Base-by-base conservation (phyloP, 2,797 vertebrate species). In the Distichodus sexfasciatus region DNA sequence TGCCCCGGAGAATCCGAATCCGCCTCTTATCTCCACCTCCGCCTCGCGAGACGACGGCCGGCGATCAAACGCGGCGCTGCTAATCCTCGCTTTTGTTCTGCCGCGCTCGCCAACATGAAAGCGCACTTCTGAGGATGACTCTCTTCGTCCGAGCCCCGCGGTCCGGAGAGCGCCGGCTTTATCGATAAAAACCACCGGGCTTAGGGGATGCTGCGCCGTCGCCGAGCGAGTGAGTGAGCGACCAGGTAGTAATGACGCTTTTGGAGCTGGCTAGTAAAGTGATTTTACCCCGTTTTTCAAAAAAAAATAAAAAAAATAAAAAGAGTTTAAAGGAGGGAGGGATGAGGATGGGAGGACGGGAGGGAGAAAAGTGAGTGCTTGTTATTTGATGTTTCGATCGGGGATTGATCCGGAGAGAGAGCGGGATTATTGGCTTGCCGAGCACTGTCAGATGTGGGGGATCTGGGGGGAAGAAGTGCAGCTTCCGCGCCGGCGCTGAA, bases 341-440 rank as follows among this genome's bases (percentile, higher is more conserved):
- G 48, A 55, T 50, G 79, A 81, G 81, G 80, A 66, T 74, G 66
- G 58, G 65, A 72, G 47, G 71, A 62, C n/a, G 53, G 47, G 44
- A 82, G 91, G 91, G 92, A 93, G 90, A 91, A 93, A 90, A 83
- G n/a, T n/a, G 88, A 91, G 90, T 75, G 54, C 86, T 55, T 93
- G 94, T 91, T 94, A 95, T 96, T 97, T 95, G 95, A 96, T 96
- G 95, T 95, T 97, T 95, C 94, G 95, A 96, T 96, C 94, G 90
- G 89, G 93, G 94, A 98, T 97, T 97, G 97, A 97, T 99, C 94
- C 94, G 94, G 94, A 95, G 94, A 97, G 46, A 23, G 95, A 96
- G 94, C 91, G 87, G 94, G 96, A 96, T 99, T 98, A 99, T 97
- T 96, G 96, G 96, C 96, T 98, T 95, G 89, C 93, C 90, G 92